These are phyloP conservation scores for Euclidia mi DNA, from an alignment of 2,888 invertebrate genomes.

Conservation along the genomic window DNA sequence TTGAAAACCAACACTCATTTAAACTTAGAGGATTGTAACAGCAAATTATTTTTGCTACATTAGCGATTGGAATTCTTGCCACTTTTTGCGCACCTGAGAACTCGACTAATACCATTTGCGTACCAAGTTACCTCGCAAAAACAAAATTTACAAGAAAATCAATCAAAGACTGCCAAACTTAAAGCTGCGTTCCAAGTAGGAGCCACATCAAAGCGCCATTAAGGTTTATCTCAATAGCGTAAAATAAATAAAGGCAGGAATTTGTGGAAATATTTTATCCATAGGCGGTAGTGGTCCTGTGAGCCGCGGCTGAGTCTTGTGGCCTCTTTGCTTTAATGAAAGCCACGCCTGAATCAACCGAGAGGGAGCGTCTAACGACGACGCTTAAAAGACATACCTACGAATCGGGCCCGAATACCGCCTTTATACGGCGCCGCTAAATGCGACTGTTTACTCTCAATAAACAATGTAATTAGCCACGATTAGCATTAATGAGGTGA, in stretches of 20 bases:
- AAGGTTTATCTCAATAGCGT: slow-evolving; percentile 86
- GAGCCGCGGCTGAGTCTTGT: slow-evolving; percentile 74
- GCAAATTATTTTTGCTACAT: not conserved
- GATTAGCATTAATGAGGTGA: slow-evolving; percentile 27
- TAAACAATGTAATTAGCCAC: slow-evolving; percentile 27
- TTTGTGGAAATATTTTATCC: slow-evolving; percentile 86
- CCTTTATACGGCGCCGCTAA: slow-evolving; percentile 54
- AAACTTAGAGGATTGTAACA: not conserved
- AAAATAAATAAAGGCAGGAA: slow-evolving; percentile 87
- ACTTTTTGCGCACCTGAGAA: slow-evolving; percentile 44
- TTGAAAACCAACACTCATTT: too few species aligned
- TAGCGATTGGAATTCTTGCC: slow-evolving; percentile 2
- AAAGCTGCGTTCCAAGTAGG: slow-evolving; percentile 72
- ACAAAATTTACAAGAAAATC: slow-evolving; percentile 79
- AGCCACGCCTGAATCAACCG: slow-evolving; percentile 75
- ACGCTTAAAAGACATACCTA: slow-evolving; percentile 70
- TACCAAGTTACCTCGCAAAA: slow-evolving; percentile 63
- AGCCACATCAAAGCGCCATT: slow-evolving; percentile 88
- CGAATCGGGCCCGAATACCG: slow-evolving; percentile 59
- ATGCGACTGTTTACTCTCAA: slow-evolving; percentile 15
- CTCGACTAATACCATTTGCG: slow-evolving; percentile 58
- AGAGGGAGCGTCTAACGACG: slow-evolving; percentile 77
- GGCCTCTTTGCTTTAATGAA: slow-evolving; percentile 86
- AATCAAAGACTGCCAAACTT: slow-evolving; percentile 85
- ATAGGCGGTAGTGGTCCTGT: slow-evolving; percentile 70